Evolutionary conservation across 2,888 invertebrate species (phyloP).

Genomic region (Polietes domitor): DNA sequence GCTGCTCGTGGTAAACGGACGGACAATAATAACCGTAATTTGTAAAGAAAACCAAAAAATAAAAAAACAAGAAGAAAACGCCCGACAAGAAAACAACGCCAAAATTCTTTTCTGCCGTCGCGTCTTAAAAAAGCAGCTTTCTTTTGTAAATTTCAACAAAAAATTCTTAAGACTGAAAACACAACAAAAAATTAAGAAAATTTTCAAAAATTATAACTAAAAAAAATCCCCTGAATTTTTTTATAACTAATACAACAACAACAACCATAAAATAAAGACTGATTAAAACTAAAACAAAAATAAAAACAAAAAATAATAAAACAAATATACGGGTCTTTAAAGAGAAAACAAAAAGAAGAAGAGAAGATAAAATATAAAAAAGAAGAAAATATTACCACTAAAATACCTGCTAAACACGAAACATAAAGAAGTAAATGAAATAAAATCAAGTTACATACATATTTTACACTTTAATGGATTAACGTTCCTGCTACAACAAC

Average conservation of each 20-base stretch:
- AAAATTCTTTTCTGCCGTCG: conserved; percentile 33
- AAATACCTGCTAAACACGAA: conserved; percentile 63
- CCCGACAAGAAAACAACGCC: conserved; percentile 44
- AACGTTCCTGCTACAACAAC: conserved; percentile 76
- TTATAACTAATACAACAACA: conserved; percentile 52
- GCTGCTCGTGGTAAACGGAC: conserved; percentile 67
- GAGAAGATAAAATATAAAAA: conserved; percentile 18
- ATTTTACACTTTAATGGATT: conserved; percentile 75
- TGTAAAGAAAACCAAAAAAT: conserved; percentile 22
- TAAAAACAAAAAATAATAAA: conserved; percentile 39
- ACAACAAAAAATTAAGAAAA: conserved; percentile 33
- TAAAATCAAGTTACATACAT: conserved; percentile 60
- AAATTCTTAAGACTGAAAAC: conserved; percentile 41
- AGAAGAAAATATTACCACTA: conserved; percentile 59
- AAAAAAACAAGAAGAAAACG: conserved; percentile 35
- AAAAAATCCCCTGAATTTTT: conserved; percentile 44
- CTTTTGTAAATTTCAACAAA: conserved; percentile 42
- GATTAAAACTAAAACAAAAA: conserved; percentile 58
- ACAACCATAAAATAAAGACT: conserved; percentile 59
- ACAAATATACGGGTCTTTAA: conserved; percentile 64
- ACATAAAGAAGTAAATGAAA: conserved; percentile 46
- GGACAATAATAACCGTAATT: conserved; percentile 61
- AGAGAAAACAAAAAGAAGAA: conserved; percentile 50
- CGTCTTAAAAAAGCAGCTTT: conserved; percentile 62
- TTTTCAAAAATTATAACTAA: conserved; percentile 49